These are phyloP conservation scores for Scylla paramamosain DNA, from an alignment of 1,140 invertebrate genomes.

Conservation along the genomic window DNA sequence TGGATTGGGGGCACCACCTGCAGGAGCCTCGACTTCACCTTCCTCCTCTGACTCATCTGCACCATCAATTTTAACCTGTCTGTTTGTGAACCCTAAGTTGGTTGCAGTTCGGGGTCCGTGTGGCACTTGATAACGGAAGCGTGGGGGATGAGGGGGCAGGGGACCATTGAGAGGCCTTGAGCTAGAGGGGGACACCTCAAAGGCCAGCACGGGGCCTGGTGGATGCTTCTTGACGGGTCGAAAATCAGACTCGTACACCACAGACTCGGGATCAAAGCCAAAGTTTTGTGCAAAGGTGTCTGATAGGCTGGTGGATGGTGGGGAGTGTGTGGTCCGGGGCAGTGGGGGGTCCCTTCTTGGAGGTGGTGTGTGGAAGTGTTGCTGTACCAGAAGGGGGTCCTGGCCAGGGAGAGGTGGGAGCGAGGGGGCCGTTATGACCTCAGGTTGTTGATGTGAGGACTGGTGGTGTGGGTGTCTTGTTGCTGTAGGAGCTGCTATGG, in stretches of 20 bases:
- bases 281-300: slow-evolving; percentile 79
- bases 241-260: slow-evolving; percentile 91
- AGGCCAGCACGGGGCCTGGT: slow-evolving; percentile 61
- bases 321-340: neutral
- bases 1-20: neutral
- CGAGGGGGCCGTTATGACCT: slow-evolving; percentile 59
- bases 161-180: slow-evolving; percentile 34
- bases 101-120: slow-evolving; percentile 52
- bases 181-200: slow-evolving; percentile 68
- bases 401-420: slow-evolving; percentile 45
- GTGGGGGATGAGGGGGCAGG: slow-evolving; percentile 30
- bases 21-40: neutral
- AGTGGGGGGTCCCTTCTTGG: neutral
- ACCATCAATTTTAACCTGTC: slow-evolving; percentile 79
- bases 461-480: slow-evolving; percentile 65
- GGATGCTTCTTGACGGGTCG: slow-evolving; percentile 84
- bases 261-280: slow-evolving; percentile 89
- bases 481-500: neutral
- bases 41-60: slow-evolving; percentile 5
- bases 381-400: neutral
- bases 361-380: neutral
- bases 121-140: neutral
- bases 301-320: neutral
- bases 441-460: slow-evolving; percentile 60
- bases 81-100: slow-evolving; percentile 54